Evolutionary conservation across 2,797 vertebrate species (phyloP).

Genomic region (Urophycis tenuis): DNA sequence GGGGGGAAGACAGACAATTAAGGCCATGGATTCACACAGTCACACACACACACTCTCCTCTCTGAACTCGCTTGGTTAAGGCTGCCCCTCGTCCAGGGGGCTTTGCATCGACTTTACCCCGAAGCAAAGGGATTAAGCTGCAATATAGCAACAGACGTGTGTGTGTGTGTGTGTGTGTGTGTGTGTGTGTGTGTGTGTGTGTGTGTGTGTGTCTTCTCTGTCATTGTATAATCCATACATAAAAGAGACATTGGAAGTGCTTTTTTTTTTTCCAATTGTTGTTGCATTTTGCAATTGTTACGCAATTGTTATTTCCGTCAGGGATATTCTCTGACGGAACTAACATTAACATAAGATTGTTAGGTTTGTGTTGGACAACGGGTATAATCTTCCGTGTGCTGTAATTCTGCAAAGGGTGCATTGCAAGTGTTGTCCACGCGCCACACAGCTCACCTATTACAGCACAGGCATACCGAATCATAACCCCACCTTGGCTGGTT

Average conservation of each 20-base stretch:
- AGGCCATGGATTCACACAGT: neutral
- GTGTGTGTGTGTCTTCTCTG: constrained; percentile 34
- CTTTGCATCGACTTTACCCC: constrained; percentile 8
- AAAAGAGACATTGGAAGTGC: constrained; percentile 43
- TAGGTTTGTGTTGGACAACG: neutral
- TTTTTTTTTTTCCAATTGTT: constrained; percentile 28
- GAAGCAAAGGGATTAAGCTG: constrained; percentile 28
- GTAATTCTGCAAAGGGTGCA: neutral
- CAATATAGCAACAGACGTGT: constrained; percentile 14
- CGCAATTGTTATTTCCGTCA: constrained; percentile 22
- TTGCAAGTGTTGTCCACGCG: neutral
- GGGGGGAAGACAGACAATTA: constrained; percentile 12
- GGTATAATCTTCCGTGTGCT: neutral
- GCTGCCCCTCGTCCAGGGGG: neutral
- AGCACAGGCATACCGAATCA: neutral
- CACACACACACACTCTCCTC: neutral
- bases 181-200: constrained; percentile 27
- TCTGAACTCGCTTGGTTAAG: neutral
- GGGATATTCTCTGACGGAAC: too few species aligned
- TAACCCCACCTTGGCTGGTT: neutral
- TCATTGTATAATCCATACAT: constrained; percentile 46
- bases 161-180: constrained; percentile 23
- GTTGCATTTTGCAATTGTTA: too few species aligned
- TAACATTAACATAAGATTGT: too few species aligned
- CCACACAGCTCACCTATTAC: neutral